phyloP scores from a whole-genome alignment of 2,113 vertebrate species.

The Centropus unirufus region DNA sequence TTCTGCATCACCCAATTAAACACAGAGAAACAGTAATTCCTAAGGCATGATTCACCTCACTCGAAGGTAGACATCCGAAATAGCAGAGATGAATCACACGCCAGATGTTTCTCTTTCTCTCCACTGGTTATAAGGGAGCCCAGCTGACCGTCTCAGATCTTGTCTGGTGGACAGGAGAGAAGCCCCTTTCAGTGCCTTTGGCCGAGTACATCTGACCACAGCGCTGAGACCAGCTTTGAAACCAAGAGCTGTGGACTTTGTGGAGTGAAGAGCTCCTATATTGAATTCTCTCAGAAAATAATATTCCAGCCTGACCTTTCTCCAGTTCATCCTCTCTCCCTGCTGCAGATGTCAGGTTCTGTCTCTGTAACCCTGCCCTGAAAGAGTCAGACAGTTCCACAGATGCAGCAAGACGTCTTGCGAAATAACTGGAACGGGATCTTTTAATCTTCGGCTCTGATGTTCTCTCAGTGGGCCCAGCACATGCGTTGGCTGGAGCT shows the following conservation, averaged over 20 bases:
- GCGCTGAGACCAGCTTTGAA: background rate
- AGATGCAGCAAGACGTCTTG: background rate
- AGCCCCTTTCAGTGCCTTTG: background rate
- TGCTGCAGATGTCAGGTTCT: constrained; percentile 43
- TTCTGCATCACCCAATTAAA: background rate
- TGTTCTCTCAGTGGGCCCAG: background rate
- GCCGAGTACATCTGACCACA: background rate
- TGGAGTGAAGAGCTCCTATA: background rate
- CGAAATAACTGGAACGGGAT: background rate
- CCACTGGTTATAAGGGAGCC: background rate
- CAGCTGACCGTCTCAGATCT: background rate
- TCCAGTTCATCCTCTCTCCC: background rate
- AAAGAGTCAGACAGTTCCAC: background rate
- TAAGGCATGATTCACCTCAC: constrained; percentile 38
- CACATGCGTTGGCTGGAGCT: background rate
- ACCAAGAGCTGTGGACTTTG: background rate
- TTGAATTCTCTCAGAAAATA: background rate
- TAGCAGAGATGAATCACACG: background rate
- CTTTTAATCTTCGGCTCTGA: background rate
- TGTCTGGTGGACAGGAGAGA: background rate
- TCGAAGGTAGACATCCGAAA: constrained; percentile 18
- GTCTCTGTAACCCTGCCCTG: constrained; percentile 17
- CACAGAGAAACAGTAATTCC: background rate
- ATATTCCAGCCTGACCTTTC: constrained; percentile 20
- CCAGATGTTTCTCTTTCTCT: constrained; percentile 46